These are phyloP conservation scores for Hoplostethus mediterraneus DNA, from an alignment of 2,797 vertebrate species.

Conservation along the genomic window DNA sequence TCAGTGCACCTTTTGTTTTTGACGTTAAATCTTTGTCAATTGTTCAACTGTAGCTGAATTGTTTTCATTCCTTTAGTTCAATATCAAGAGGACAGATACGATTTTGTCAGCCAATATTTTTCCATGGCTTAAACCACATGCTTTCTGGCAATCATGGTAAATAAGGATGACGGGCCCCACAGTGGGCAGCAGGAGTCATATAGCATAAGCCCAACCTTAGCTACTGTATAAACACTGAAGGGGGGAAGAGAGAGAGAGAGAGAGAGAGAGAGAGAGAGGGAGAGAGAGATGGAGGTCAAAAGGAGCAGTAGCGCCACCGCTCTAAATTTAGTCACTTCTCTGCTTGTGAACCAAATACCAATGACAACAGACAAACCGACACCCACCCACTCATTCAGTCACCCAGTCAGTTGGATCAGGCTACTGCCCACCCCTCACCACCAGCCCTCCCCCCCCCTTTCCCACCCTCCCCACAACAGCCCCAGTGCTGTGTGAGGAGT, in stretches of 20 bases:
- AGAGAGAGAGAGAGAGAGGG: slow-evolving; percentile 28
- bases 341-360: slow-evolving; percentile 93
- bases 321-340: slow-evolving; percentile 92
- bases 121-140: slow-evolving; percentile 6
- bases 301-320: slow-evolving; percentile 37
- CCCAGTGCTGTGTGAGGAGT: slow-evolving; percentile 78
- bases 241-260: slow-evolving; percentile 23
- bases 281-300: slow-evolving; percentile 41
- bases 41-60: no score
- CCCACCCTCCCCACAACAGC: slow-evolving; percentile 71
- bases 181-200: slow-evolving; percentile 7
- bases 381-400: slow-evolving; percentile 70
- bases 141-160: neutral
- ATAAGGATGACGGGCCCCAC: neutral
- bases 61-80: no score
- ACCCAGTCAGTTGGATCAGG: slow-evolving; percentile 39
- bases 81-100: neutral
- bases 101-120: neutral
- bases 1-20: slow-evolving; percentile 26
- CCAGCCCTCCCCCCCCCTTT: slow-evolving; percentile 6
- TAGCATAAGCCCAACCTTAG: slow-evolving; percentile 20
- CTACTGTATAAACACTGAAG: slow-evolving; percentile 40
- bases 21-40: no score
- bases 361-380: slow-evolving; percentile 85
- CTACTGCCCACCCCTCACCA: slow-evolving; percentile 27